Percentiles rank a stretch among this genome's conserved stretches.
Conservation (phyloP, 2,888 invertebrate species). For the Hirtodrosophila histrioides region DNA sequence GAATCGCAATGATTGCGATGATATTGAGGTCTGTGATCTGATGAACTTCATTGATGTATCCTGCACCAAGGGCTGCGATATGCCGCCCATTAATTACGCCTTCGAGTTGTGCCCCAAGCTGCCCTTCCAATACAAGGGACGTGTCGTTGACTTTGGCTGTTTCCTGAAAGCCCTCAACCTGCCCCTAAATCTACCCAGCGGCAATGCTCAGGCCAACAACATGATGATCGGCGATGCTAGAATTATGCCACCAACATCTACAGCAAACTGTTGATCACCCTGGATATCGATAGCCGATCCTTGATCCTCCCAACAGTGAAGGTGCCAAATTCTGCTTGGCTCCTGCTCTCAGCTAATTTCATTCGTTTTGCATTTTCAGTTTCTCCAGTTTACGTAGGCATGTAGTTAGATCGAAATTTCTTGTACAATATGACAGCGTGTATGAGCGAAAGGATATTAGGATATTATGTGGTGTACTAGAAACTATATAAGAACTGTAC, state of each 20-base stretch:
- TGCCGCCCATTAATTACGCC: slow-evolving; percentile 81
- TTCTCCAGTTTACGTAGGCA: slow-evolving; percentile 1
- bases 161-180: slow-evolving; percentile 80
- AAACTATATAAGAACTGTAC: background rate
- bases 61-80: slow-evolving; percentile 81
- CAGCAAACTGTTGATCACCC: slow-evolving; percentile 15
- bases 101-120: slow-evolving; percentile 83
- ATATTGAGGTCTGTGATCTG: slow-evolving; percentile 89
- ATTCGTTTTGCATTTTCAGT: slow-evolving; percentile 12
- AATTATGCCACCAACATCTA: slow-evolving; percentile 34
- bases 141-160: slow-evolving; percentile 80
- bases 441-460: slow-evolving; percentile 35
- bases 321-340: background rate
- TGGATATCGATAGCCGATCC: background rate
- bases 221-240: slow-evolving; percentile 30
- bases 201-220: slow-evolving; percentile 17
- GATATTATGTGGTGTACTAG: background rate
- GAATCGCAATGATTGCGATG: slow-evolving; percentile 87
- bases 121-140: slow-evolving; percentile 80
- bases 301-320: background rate
- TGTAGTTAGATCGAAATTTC: slow-evolving; percentile 31
- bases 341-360: slow-evolving; percentile 5
- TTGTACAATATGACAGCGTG: slow-evolving; percentile 16
- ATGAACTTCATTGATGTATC: slow-evolving; percentile 89
- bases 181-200: slow-evolving; percentile 45